A percentile compares a stretch with the other conserved stretches of the same genome.
Evolutionary conservation across 2,797 vertebrate species (phyloP).

Genomic region (Hippoglossus hippoglossus): DNA sequence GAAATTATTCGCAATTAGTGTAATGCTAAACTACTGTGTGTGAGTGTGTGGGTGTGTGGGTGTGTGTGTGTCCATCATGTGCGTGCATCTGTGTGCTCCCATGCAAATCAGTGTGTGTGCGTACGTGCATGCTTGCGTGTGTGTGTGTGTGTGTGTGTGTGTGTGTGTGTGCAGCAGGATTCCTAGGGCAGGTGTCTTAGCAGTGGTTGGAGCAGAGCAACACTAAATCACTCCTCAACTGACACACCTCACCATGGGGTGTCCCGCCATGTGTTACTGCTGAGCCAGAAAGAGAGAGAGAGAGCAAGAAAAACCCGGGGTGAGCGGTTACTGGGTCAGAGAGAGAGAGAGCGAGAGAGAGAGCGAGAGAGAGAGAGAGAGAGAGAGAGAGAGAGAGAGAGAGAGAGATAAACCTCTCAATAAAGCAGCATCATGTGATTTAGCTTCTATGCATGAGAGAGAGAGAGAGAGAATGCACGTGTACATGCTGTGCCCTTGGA

Average conservation of each 20-base stretch:
- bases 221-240: slow-evolving; percentile 84
- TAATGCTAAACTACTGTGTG: too few relatives aligned
- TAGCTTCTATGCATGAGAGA: slow-evolving; percentile 12
- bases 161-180: slow-evolving; percentile 65
- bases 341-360: slow-evolving; percentile 48
- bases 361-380: slow-evolving; percentile 9
- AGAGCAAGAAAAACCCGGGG: slow-evolving; percentile 30
- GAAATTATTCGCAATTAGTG: too few relatives aligned
- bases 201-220: slow-evolving; percentile 74
- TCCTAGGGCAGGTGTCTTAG: slow-evolving; percentile 84
- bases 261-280: slow-evolving; percentile 85
- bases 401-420: slow-evolving; percentile 67
- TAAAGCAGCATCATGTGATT: slow-evolving; percentile 75
- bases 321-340: slow-evolving; percentile 66
- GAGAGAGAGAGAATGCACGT: slow-evolving; percentile 25
- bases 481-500: slow-evolving; percentile 41
- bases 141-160: slow-evolving; percentile 30
- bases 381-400: slow-evolving; percentile 42
- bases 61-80: not conserved
- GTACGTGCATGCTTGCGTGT: slow-evolving; percentile 12
- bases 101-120: not conserved
- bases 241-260: slow-evolving; percentile 81
- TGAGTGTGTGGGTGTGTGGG: too few relatives aligned
- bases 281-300: slow-evolving; percentile 40
- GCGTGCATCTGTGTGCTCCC: not conserved